These are phyloP conservation scores for Phyllotis vaccarum DNA, from an alignment of 2,797 vertebrate species.

Conservation along the genomic window DNA sequence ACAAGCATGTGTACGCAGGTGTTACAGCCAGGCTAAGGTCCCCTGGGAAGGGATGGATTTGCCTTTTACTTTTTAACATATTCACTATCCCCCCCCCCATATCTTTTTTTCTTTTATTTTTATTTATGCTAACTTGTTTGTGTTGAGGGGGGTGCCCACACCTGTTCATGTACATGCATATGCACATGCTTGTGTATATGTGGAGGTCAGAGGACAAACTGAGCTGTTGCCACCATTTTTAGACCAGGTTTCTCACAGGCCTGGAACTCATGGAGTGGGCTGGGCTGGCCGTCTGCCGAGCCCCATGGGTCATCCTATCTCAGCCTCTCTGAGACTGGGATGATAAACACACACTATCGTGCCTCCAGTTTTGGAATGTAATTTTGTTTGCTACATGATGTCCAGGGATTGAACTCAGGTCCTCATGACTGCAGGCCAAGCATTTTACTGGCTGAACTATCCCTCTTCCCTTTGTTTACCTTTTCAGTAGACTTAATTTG, in stretches of 20 bases:
- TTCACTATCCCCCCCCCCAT: neutral
- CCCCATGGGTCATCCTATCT: neutral
- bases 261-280: neutral
- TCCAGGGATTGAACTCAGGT: neutral
- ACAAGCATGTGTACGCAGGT: rapidly evolving
- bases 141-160: no score
- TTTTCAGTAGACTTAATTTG: neutral
- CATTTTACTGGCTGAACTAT: neutral
- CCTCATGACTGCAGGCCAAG: neutral
- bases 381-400: neutral
- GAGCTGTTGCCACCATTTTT: neutral
- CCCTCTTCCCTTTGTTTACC: neutral
- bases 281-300: neutral
- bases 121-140: neutral
- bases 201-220: neutral
- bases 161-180: neutral
- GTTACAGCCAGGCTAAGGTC: neutral
- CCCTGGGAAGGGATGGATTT: neutral
- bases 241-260: neutral
- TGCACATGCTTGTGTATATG: neutral
- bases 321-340: neutral
- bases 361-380: neutral
- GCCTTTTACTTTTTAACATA: slow-evolving; percentile 38
- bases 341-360: neutral
- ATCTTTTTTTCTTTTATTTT: neutral